Conservation (phyloP, 1,140 invertebrate species). For the Octopus sinensis region DNA sequence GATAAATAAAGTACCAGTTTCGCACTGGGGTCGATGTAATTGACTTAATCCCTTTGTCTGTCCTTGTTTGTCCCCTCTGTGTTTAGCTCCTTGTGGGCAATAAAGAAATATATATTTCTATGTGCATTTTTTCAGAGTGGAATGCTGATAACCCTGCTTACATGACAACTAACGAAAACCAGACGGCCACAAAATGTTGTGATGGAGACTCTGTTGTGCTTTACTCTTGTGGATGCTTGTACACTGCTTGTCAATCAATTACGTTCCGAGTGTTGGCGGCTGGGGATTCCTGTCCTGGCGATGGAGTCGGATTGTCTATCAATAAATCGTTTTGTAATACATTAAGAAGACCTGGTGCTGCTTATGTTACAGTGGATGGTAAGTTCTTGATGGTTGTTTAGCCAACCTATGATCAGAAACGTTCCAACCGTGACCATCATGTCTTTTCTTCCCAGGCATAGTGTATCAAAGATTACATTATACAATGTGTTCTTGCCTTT, state of each 20-base stretch:
- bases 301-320: slow-evolving; percentile 42
- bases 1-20: too few relatives aligned
- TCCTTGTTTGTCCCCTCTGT: too few relatives aligned
- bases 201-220: slow-evolving; percentile 36
- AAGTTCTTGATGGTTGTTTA: slow-evolving; percentile 2
- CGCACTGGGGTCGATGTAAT: too few relatives aligned
- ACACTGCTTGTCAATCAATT: slow-evolving; percentile 38
- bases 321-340: slow-evolving; percentile 32
- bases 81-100: too few relatives aligned
- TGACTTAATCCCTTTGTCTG: too few relatives aligned
- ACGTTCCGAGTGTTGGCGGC: slow-evolving; percentile 43
- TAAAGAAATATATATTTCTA: too few relatives aligned
- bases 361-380: slow-evolving; percentile 44
- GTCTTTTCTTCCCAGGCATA: too few relatives aligned
- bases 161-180: slow-evolving; percentile 44
- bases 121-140: slow-evolving; percentile 43
- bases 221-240: slow-evolving; percentile 39
- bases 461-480: too few relatives aligned
- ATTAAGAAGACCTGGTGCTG: slow-evolving; percentile 39
- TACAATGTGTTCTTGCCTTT: too few relatives aligned
- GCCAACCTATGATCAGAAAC: too few relatives aligned
- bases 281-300: slow-evolving; percentile 42
- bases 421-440: too few relatives aligned
- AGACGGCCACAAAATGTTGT: slow-evolving; percentile 37
- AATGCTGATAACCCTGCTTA: slow-evolving; percentile 35